Evolutionary conservation across 1,140 invertebrate species (phyloP).

Genomic region (Sitobion miscanthi): DNA sequence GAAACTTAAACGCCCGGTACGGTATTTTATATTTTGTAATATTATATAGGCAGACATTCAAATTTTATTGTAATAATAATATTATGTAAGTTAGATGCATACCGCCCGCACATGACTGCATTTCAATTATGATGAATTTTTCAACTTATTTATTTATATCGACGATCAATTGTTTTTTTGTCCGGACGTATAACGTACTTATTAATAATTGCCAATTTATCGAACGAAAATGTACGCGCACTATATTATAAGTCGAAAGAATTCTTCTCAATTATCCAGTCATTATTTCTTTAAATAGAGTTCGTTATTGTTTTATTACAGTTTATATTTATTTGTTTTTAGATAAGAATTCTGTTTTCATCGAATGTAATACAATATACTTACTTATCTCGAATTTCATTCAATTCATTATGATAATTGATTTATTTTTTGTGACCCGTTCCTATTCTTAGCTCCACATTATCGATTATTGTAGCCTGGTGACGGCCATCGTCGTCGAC

Average conservation of each 20-base stretch:
- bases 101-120: too few species aligned
- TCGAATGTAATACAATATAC: neutral
- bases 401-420: neutral
- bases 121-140: neutral
- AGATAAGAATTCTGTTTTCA: neutral
- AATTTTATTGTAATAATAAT: neutral
- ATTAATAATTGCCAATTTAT: neutral
- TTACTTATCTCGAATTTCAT: neutral
- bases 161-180: neutral
- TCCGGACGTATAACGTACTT: neutral
- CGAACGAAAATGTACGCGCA: neutral
- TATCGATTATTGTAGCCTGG: neutral
- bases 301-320: neutral
- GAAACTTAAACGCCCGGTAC: constrained; percentile 33
- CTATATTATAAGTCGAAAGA: neutral
- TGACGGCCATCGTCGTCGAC: neutral
- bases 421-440: neutral
- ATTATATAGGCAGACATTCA: neutral
- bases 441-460: neutral
- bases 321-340: neutral
- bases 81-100: neutral
- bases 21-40: neutral
- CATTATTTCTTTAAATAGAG: neutral
- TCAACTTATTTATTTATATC: neutral
- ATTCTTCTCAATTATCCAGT: neutral